Evolutionary conservation across 2,888 invertebrate genomes (phyloP).

Genomic region (Dolomedes plantarius): DNA sequence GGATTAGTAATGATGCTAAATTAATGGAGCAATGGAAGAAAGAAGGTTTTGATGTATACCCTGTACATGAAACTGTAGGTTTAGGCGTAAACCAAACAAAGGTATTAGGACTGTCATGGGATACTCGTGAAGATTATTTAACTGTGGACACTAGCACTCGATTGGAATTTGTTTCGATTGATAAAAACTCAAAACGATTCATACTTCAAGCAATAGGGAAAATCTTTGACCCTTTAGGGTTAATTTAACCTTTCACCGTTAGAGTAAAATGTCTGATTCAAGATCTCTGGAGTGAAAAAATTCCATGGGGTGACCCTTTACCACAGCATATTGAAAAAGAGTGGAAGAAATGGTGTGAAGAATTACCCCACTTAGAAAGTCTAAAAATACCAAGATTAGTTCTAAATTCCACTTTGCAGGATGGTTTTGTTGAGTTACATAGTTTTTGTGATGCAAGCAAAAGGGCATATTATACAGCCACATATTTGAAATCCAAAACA

Average conservation of each 20-base stretch:
- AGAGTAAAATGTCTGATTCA: no score
- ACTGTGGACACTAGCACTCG: neutral
- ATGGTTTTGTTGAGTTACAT: neutral
- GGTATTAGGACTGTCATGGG: no score
- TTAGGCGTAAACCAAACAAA: no score
- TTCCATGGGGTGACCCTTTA: neutral
- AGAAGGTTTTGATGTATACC: no score
- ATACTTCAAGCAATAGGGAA: no score
- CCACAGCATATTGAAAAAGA: neutral
- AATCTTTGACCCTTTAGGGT: no score
- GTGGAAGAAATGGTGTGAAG: neutral
- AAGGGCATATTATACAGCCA: neutral
- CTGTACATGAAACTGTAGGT: no score
- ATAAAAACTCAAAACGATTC: no score
- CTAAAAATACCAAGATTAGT: constrained; percentile 7
- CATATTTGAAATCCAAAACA: constrained; percentile 10
- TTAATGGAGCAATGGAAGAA: neutral
- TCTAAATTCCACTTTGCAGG: neutral
- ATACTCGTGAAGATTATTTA: no score
- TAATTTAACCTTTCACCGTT: no score
- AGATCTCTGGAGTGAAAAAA: no score
- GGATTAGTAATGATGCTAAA: neutral
- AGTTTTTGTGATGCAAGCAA: neutral
- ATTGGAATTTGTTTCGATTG: neutral
- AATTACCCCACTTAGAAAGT: neutral